These are phyloP conservation scores for Apotomis turbidana DNA, from an alignment of 2,888 invertebrate species.

Conservation along the genomic window DNA sequence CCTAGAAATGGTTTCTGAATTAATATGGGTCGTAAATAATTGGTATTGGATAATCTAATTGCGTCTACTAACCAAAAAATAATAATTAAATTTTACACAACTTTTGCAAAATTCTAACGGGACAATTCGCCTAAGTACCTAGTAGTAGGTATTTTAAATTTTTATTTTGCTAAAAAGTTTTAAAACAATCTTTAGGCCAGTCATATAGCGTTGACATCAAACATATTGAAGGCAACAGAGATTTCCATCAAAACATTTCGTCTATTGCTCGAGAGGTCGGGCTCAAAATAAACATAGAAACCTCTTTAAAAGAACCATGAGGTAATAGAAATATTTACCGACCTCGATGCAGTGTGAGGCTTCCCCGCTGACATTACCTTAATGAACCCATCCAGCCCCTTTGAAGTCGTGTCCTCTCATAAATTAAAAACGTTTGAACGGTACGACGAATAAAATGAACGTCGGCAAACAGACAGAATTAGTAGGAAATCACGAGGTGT, in stretches of 20 bases:
- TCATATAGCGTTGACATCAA: background rate
- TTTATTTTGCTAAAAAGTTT: too few species aligned
- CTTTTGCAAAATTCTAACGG: too few species aligned
- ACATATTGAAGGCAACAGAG: background rate
- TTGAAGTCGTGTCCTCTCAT: slow-evolving; percentile 37
- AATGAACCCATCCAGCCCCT: slow-evolving; percentile 39
- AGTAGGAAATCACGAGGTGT: slow-evolving; percentile 17
- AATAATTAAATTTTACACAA: too few species aligned
- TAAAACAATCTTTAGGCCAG: background rate
- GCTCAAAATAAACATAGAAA: slow-evolving; percentile 17
- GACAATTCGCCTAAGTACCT: too few species aligned
- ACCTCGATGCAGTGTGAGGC: slow-evolving; percentile 25
- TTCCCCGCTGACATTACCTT: slow-evolving; percentile 34
- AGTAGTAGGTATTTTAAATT: too few species aligned
- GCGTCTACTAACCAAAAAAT: too few species aligned
- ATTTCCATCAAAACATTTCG: background rate
- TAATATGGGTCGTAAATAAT: too few species aligned
- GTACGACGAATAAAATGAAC: slow-evolving; percentile 31
- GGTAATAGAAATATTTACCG: slow-evolving; percentile 36
- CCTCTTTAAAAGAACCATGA: slow-evolving; percentile 19
- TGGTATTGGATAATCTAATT: too few species aligned
- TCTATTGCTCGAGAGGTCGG: background rate
- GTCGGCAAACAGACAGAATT: slow-evolving; percentile 24
- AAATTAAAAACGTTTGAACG: slow-evolving; percentile 41
- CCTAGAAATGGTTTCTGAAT: too few species aligned